A percentile compares a stretch with the other conserved stretches of the same genome.
These are phyloP conservation scores for Cheilosia urbana DNA, from an alignment of 2,888 invertebrate genomes.

Conservation along the genomic window DNA sequence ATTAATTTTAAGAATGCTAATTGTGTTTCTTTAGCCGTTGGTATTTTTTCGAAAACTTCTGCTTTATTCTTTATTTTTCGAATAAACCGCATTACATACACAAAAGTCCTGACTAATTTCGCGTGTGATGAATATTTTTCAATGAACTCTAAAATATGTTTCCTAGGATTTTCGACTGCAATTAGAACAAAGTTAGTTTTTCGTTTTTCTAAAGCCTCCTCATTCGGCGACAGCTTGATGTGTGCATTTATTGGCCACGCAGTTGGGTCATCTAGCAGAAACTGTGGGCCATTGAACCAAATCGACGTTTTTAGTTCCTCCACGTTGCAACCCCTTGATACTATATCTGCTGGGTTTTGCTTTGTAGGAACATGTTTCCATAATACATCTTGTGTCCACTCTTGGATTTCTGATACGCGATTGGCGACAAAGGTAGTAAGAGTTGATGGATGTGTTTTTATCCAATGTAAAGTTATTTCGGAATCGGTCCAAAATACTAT, in stretches of 20 bases:
- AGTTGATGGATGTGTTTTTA: slow-evolving; percentile 34
- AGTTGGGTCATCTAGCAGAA: slow-evolving; percentile 1
- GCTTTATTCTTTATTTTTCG: too few relatives aligned
- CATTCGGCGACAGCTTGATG: slow-evolving; percentile 1
- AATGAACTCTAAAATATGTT: slow-evolving; percentile 2
- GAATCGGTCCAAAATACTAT: slow-evolving; percentile 45
- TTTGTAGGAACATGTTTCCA: slow-evolving; percentile 47
- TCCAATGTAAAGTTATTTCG: slow-evolving; percentile 51
- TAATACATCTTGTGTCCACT: slow-evolving; percentile 35
- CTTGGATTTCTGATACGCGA: slow-evolving; percentile 49
- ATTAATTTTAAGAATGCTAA: slow-evolving; percentile 30
- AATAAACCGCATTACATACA: too few relatives aligned
- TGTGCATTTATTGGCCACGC: slow-evolving; percentile 18
- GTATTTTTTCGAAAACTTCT: background rate
- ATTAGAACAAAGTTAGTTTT: slow-evolving; percentile 15
- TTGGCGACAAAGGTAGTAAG: slow-evolving; percentile 42
- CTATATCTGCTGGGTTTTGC: slow-evolving; percentile 4
- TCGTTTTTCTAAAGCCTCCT: slow-evolving; percentile 14
- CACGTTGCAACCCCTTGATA: slow-evolving; percentile 30
- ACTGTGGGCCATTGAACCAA: slow-evolving; percentile 44
- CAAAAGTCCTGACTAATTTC: too few relatives aligned
- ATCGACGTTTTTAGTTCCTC: slow-evolving; percentile 25
- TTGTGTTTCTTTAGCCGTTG: slow-evolving; percentile 1
- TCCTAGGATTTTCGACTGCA: slow-evolving; percentile 5
- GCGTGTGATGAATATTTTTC: background rate